Conservation (phyloP, 37 sponge, comb jelly and placozoan genomes). For the Axinella damicornis region DNA sequence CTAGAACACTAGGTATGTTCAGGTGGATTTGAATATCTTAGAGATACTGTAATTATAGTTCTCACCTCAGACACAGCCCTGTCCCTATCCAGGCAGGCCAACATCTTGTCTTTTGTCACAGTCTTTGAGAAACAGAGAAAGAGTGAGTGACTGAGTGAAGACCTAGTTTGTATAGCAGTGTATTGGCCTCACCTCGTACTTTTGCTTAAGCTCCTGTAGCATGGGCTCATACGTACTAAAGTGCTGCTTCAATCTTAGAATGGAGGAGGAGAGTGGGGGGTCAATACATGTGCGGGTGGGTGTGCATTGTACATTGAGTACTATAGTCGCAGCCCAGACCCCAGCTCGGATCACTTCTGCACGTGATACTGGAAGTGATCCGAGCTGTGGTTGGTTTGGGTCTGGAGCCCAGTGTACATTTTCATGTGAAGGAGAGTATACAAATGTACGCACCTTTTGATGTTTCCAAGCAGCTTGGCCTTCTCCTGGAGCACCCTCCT, state of each 20-base stretch:
- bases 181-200: conserved; percentile 66
- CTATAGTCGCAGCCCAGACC: too few species aligned
- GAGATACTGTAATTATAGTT: too few species aligned
- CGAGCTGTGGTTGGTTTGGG: too few species aligned
- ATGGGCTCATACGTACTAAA: conserved; percentile 76
- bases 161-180: background rate
- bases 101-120: conserved; percentile 83
- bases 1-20: too few species aligned
- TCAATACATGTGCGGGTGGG: too few species aligned
- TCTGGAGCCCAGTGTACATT: too few species aligned
- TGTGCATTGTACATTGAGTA: too few species aligned
- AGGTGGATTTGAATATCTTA: too few species aligned
- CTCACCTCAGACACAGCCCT: conserved; percentile 64
- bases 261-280: background rate
- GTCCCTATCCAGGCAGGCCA: conserved; percentile 87
- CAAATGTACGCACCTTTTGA: conserved; percentile 82
- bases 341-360: too few species aligned
- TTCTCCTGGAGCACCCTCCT: conserved; percentile 91
- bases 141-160: background rate
- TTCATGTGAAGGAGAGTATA: background rate
- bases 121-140: conserved; percentile 5
- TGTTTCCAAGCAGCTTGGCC: conserved; percentile 71
- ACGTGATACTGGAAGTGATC: too few species aligned
- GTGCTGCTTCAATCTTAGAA: conserved; percentile 77
- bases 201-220: conserved; percentile 67